A percentile compares a stretch with the other conserved stretches of the same genome.
Evolutionary conservation across 2,888 invertebrate genomes (phyloP).

Genomic region (Noctua janthe): DNA sequence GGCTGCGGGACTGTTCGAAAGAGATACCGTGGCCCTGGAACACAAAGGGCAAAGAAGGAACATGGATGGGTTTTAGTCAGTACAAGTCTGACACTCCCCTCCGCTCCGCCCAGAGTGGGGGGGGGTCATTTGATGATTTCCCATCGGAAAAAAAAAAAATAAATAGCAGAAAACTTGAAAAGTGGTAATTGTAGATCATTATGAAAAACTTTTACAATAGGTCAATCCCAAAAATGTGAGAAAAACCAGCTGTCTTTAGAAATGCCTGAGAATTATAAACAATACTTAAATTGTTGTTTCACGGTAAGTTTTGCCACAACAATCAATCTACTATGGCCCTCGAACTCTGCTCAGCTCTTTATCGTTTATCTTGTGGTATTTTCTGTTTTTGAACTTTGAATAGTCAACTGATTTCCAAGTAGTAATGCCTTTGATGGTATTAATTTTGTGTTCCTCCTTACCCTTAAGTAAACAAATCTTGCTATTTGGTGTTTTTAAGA

Average conservation of each 20-base stretch:
- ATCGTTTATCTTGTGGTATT: neutral
- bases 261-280: conserved; percentile 12
- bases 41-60: no score
- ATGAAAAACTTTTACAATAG: neutral
- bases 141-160: no score
- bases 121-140: no score
- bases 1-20: no score
- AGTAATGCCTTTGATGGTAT: conserved; percentile 3
- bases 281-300: conserved; percentile 17
- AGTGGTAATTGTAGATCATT: neutral
- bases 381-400: conserved; percentile 7
- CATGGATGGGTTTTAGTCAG: no score
- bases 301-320: conserved; percentile 1
- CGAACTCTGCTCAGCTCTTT: neutral
- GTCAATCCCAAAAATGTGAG: neutral
- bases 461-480: neutral
- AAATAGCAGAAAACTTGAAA: neutral
- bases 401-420: neutral
- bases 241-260: neutral
- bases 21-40: no score
- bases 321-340: neutral
- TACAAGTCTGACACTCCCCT: no score
- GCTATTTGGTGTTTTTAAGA: neutral
- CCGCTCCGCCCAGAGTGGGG: no score
- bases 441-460: neutral